Conservation (phyloP, 2,113 vertebrate genomes). For the Hippocampus barbouri region DNA sequence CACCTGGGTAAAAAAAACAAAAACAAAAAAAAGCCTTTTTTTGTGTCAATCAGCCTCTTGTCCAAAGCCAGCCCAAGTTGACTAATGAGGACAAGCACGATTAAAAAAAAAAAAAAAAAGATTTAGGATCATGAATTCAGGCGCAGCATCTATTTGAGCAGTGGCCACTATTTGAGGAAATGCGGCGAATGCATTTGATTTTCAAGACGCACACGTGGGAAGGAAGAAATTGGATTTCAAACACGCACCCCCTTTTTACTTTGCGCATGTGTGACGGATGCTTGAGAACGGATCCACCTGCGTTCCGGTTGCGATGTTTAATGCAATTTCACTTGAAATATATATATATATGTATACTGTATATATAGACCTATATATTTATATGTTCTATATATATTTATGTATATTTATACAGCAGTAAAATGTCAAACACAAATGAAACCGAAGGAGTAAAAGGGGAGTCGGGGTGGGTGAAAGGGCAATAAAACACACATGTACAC, state of each 20-base stretch:
- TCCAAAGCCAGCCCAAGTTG: neutral
- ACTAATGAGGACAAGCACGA: neutral
- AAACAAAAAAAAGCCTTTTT: neutral
- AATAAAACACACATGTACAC: constrained; percentile 64
- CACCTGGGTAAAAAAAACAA: neutral
- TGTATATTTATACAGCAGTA: constrained; percentile 73
- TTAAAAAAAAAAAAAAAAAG: neutral
- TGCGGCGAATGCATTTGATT: constrained; percentile 11
- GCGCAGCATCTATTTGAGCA: constrained; percentile 1
- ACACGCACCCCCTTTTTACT: constrained; percentile 12
- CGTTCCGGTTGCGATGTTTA: constrained; percentile 33
- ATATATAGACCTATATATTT: constrained; percentile 47
- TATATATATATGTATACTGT: constrained; percentile 61
- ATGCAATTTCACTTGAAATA: constrained; percentile 60
- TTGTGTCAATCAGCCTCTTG: neutral
- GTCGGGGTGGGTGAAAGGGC: constrained; percentile 53
- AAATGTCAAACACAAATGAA: constrained; percentile 67
- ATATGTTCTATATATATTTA: constrained; percentile 54
- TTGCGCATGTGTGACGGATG: constrained; percentile 30
- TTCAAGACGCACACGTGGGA: constrained; percentile 33
- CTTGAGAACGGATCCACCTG: constrained; percentile 13
- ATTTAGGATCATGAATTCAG: neutral
- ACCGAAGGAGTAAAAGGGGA: constrained; percentile 50
- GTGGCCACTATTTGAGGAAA: constrained; percentile 9
- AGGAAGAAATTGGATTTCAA: constrained; percentile 55